Evolutionary conservation across 2,113 vertebrate species (phyloP).

Genomic region (Psilopogon haemacephalus): DNA sequence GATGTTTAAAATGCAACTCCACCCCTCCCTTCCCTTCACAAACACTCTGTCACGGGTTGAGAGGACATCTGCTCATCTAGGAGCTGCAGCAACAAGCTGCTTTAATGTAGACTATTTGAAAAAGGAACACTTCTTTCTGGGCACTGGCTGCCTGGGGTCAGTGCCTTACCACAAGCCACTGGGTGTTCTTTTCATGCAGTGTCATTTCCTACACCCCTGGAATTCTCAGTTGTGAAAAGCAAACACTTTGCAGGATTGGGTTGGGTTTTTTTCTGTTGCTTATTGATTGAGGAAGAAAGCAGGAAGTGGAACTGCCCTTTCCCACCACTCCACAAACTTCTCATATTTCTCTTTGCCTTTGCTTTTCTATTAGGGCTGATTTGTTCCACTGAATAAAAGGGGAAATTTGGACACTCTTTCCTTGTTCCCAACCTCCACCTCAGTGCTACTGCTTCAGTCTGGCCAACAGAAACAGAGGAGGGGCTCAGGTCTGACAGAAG

Average conservation of each 20-base stretch:
- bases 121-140: slow-evolving; percentile 1
- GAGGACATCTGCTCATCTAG: slow-evolving; percentile 9
- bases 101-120: background rate
- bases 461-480: background rate
- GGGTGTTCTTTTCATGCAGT: background rate
- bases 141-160: background rate
- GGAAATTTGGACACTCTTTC: background rate
- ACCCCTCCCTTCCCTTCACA: slow-evolving; percentile 23
- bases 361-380: background rate
- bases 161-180: background rate
- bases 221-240: background rate
- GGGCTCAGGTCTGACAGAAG: background rate
- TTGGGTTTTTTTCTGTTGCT: background rate
- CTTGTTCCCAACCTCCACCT: background rate
- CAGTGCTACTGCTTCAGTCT: background rate
- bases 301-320: slow-evolving; percentile 24
- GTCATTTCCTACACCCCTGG: slow-evolving; percentile 12
- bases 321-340: background rate
- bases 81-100: slow-evolving; percentile 22
- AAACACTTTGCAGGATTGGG: background rate
- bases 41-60: slow-evolving; percentile 12
- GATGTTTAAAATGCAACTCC: slow-evolving; percentile 41
- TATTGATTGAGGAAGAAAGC: background rate
- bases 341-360: background rate
- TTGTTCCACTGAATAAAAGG: background rate